Percentiles rank a stretch among this genome's conserved stretches.
Evolutionary conservation across 2,888 invertebrate genomes (phyloP).

Genomic region (Lamproptera curius): DNA sequence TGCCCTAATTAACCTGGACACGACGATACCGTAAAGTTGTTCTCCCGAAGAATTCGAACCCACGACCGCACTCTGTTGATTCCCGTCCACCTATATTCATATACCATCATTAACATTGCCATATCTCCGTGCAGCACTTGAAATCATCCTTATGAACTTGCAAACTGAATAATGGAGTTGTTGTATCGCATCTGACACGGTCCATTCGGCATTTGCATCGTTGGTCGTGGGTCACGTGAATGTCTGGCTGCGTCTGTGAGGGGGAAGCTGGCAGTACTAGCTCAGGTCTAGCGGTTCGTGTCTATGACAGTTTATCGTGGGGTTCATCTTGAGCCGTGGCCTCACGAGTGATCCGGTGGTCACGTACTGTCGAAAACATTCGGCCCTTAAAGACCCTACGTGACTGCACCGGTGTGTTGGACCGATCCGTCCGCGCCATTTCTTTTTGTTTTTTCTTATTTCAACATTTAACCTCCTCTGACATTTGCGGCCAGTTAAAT

Average conservation of each 20-base stretch:
- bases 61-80: background rate
- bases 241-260: slow-evolving; percentile 28
- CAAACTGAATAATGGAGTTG: slow-evolving; percentile 19
- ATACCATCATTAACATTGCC: too few species aligned
- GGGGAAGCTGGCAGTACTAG: slow-evolving; percentile 33
- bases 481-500: too few species aligned
- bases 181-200: too few species aligned
- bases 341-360: slow-evolving; percentile 30
- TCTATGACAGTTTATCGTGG: slow-evolving; percentile 25
- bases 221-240: slow-evolving; percentile 39
- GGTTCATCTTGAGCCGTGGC: slow-evolving; percentile 31
- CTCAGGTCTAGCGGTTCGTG: slow-evolving; percentile 24
- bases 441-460: too few species aligned
- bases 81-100: too few species aligned
- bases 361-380: slow-evolving; percentile 33
- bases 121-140: background rate
- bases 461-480: too few species aligned
- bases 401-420: too few species aligned
- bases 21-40: background rate
- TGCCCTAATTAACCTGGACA: background rate
- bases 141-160: background rate
- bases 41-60: background rate
- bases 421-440: too few species aligned
- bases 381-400: too few species aligned
- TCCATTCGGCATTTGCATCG: too few species aligned